Base-by-base conservation (phyloP, 35 echinoderm and acorn worm genomes). In the Ophioderma brevispina region DNA sequence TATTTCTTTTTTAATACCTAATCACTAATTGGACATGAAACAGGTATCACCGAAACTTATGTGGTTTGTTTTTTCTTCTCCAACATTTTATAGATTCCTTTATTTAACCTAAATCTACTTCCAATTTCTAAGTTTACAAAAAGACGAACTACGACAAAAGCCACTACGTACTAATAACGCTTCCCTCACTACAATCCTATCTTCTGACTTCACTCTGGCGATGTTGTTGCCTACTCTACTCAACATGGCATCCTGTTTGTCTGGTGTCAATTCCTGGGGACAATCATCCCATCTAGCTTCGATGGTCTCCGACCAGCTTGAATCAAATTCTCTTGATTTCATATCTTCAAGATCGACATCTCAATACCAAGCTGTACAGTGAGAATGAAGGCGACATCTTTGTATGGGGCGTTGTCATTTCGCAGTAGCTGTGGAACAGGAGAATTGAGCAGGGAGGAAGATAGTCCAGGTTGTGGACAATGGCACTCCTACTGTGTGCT, bases 171-270 rank as follows among this genome's bases (percentile, higher is more conserved):
- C n/a, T n/a, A n/a, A n/a, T n/a, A n/a, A n/a, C n/a, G n/a, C n/a
- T 21, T 52, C 21, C 46, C 46, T 52, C 46, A 52, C 8, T 11
- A 11, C 46, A 52, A 21, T 21, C 46, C 8, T 18, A 25, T 70
- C 59, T 41, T 84, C 78, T 49, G 46, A 81, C 30, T 39, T 82
- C 36, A 96, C 75, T 31, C 85, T 77, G 1, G 78, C 90, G 46
- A 96, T 87, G 78, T 93, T 96, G 81, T 96, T 96, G 0, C 90
- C 85, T 33, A 96, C 78, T 55, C 94, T 85, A 36, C 94, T 96
- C 15, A 93, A 84, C 13, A 96, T 80, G 13, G 94, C 94, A 55
- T 89, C 82, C 36, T 93, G 84, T 34, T 96, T 96, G 15, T 79
- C 94, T 19, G 39, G 39, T 10, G 77, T 76, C 38, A 96, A 41